Base-by-base conservation (phyloP, 2,888 invertebrate genomes). In the Caenorhabditis virilis region DNA sequence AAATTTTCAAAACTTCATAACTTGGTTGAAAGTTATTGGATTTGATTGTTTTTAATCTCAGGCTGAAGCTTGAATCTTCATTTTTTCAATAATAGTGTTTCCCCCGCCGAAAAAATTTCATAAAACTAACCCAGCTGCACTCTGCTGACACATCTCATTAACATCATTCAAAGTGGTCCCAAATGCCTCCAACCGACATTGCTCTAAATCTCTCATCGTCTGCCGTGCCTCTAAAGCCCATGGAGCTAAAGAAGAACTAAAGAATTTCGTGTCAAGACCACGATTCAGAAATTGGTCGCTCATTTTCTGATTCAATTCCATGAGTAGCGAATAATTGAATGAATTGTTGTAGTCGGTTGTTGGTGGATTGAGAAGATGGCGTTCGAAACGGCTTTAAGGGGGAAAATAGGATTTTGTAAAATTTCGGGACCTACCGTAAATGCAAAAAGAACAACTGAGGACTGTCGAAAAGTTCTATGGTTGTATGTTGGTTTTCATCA, bases 91-190 rank as follows among this genome's bases (percentile, higher is more conserved):
- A n/a, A n/a, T n/a, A n/a, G n/a, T n/a, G n/a, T n/a, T n/a, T n/a
- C n/a, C n/a, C n/a, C n/a, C n/a, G n/a, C n/a, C n/a, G n/a, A n/a
- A n/a, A n/a, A n/a, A n/a, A n/a, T n/a, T n/a, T n/a, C n/a, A n/a
- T n/a, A n/a, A n/a, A n/a, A n/a, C 47, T 22, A 11, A 55, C 55
- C 69, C 69, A 2, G 69, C 41, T 7, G 63, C 51, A 43, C 61
- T 61, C 22, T 69, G 69, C 26, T 69, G 69, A 26, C 69, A 69
- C 58, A 69, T 69, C 45, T 69, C 52, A 36, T 69, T 69, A 16
- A 39, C 23, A 38, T 58, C 69, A 35, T 57, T 52, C 2, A 69
- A 45, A 1, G 25, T 43, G 7, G 39, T 41, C 11, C 69, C 69
- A 36, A 69, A 69, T 4, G 61, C 69, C 26, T 69, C 69, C 1